Base-by-base conservation (phyloP, 2,888 invertebrate species). In the Gastrophysa polygoni region DNA sequence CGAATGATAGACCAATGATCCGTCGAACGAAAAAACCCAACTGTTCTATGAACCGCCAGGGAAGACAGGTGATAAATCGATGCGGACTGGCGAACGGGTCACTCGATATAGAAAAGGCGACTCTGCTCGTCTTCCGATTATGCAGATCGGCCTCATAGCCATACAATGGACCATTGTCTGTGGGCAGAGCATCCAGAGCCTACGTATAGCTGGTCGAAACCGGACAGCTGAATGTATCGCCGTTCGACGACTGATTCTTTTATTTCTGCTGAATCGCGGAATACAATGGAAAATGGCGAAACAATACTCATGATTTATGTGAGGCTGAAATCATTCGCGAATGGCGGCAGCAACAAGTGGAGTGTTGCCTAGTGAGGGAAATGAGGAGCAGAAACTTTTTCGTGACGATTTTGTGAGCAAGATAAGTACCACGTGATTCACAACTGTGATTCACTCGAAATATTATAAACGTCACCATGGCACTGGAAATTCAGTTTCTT, bases 51-150 rank as follows among this genome's bases (percentile, higher is more conserved):
- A 54, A 54, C 43, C 43, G 8, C 34, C 38, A 24, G 29, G 16
- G 34, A 38, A 54, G 52, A 7, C 32, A 28, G 55, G 68, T 50
- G 63, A 71, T 71, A 71, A 69, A 69, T 58, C 24, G 24, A 43
- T 24, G 44, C 21, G 17, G 58, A 50, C 61, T 57, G 54, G 54
- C 52, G 38, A 66, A 63, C 66, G 54, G 60, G 50, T 49, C 61
- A 61, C n/a, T 14, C 38, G 49, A 51, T 51, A 51, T 20, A 54
- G 63, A 55, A 63, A 54, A 43, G 3, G 52, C 20, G 24, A 51
- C 34, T 51, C 58, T 54, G 61, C 62, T 56, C 60, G 57, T 57
- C 62, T 59, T 59, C 61, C 63, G 68, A 68, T 71, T 71, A 70
- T 66, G 58, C 60, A 52, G 60, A 60, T 55, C 62, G 44, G 44